Conservation (phyloP, 2,888 invertebrate species). For the Tortricodes alternella region DNA sequence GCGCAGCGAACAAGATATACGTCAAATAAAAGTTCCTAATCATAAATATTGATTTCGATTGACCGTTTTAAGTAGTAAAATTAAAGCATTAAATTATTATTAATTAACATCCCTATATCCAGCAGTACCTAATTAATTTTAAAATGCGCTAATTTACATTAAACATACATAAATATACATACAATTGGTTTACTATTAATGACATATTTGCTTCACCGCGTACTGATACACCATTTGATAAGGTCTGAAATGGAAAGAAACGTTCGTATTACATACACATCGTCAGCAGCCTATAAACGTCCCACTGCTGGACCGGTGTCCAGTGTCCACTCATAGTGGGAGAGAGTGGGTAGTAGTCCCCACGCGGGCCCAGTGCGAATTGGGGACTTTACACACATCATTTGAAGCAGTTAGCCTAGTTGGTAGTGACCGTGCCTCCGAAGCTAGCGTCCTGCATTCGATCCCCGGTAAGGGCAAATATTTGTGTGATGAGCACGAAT, state of each 20-base stretch:
- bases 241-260: conserved; percentile 33
- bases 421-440: too few relatives aligned
- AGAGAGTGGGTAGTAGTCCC: too few relatives aligned
- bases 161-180: conserved; percentile 61
- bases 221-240: conserved; percentile 57
- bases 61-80: conserved; percentile 1
- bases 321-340: too few relatives aligned
- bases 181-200: conserved; percentile 53
- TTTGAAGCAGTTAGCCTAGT: too few relatives aligned
- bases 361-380: too few relatives aligned
- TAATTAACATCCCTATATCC: conserved; percentile 44
- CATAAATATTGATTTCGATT: background rate
- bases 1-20: background rate
- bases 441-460: too few relatives aligned
- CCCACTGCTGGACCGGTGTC: too few relatives aligned
- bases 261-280: too few relatives aligned
- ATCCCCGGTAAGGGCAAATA: too few relatives aligned
- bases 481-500: too few relatives aligned
- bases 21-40: background rate
- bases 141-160: conserved; percentile 44
- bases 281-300: too few relatives aligned
- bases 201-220: conserved; percentile 45
- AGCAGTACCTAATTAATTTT: conserved; percentile 50
- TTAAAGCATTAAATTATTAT: conserved; percentile 18
- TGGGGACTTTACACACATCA: too few relatives aligned